Base-by-base conservation (phyloP, 1,140 invertebrate genomes). In the Heliconius nattereri region DNA sequence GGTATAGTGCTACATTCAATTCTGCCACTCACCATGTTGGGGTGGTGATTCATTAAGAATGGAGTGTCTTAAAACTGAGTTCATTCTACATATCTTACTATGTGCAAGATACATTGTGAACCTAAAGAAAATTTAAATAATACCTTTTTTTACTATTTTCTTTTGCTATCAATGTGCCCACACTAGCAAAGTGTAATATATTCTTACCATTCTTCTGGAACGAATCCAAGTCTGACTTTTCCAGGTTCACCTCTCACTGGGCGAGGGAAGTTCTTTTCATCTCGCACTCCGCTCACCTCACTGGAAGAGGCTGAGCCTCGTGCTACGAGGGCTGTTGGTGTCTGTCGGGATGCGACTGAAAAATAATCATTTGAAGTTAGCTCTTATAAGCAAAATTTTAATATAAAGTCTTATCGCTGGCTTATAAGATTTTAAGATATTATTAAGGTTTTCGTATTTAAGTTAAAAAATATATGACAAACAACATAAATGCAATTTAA, bases 151-250 rank as follows among this genome's bases (percentile, higher is more conserved):
- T 7, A 35, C 32, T 35, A 35, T 35, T 35, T 35, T 35, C 32
- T 35, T 35, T 35, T 35, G 32, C 32, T 35, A 35, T 35, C 32
- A 35, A 6, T 35, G 32, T 35, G 32, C 32, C 32, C 32, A 35
- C 32, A 35, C 6, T 35, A 35, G 32, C 32, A 35, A 35, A 35
- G 32, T 35, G 6, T 19, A n/a, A 54, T 19, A 54, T 54, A 57
- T 7, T 57, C 29, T 71, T 57, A 95, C 98, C 98, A 99, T 95
- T 98, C 97, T 86, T 99, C 98, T 73, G 99, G 98, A 84, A 99
- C 91, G 85, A 99, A 98, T 74, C 97, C 98, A 86, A 98, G 91
- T 71, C 98, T 96, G 54, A 98, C 97, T 95, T 97, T 97, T 78
- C 96, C 96, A 75, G 96, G 96, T 81, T 96, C 95, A 80, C 95